Base-by-base conservation (phyloP, 2,797 vertebrate species). In the Trematomus bernacchii region DNA sequence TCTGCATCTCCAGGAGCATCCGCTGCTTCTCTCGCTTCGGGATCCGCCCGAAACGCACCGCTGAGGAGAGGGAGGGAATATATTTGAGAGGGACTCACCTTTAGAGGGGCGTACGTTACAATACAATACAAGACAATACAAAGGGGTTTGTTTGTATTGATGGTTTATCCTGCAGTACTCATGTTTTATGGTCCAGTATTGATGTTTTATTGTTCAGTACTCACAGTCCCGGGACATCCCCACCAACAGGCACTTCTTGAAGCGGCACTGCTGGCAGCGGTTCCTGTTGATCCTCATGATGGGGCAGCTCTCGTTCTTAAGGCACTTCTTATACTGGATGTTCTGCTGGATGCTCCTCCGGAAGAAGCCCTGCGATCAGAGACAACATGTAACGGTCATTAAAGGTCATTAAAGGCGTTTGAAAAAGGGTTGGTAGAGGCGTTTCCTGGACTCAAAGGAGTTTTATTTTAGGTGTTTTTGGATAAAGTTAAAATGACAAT, bases 281-380 rank as follows among this genome's bases (percentile, higher is more conserved):
- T 99, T 99, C 83, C 98, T 95, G 87, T 97, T 99, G 95, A 98
- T 97, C 89, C 98, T 96, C 97, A 98, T 97, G 91, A 99, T 96
- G 82, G 97, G 96, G 79, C 98, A 99, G 94, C 95, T 98, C 84
- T 98, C 97, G 30, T 97, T 98, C 94, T 98, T 98, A 94, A 99
- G 96, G 95, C 98, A 99, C 94, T 98, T 98, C 95, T 98, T 99
- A 70, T 99, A 99, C 79, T 98, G 97, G 92, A 99, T 99, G 92
- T 99, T 99, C 89, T 99, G 98, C 82, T 99, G 98, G 93, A 99
- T 99, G 92, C 97, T 99, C 92, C 98, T 95, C 89, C 98, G 94
- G 89, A 99, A 99, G 91, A 99, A 99, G 44, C 97, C 97, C 97
- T 99, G 92, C 18, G 82, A 46, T 7, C 50, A 30, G 40, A 55